phyloP scores from a whole-genome alignment of 1,140 invertebrate genomes.

The Chymomyza costata region DNA sequence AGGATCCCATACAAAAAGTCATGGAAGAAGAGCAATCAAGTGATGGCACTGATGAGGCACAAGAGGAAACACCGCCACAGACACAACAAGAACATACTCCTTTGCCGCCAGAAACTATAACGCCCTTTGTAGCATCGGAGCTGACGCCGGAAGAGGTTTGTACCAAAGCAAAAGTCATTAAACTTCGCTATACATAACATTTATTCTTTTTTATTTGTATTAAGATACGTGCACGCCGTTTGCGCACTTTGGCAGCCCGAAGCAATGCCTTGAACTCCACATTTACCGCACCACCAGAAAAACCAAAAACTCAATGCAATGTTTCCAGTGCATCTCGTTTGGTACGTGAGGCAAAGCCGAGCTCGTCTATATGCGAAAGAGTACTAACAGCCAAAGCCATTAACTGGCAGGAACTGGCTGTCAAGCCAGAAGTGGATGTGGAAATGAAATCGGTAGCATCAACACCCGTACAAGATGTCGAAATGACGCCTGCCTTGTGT shows the following conservation, averaged over 20 bases:
- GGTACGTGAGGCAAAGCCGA: constrained; percentile 32
- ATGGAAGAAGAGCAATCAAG: constrained; percentile 61
- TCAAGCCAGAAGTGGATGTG: constrained; percentile 59
- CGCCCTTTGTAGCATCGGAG: constrained; percentile 73
- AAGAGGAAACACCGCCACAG: constrained; percentile 14
- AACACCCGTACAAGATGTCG: constrained; percentile 49
- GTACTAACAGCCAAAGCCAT: constrained; percentile 1
- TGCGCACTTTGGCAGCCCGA: constrained; percentile 80
- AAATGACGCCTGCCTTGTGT: constrained; percentile 30
- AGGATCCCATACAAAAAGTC: constrained; percentile 52
- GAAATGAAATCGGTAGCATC: constrained; percentile 62
- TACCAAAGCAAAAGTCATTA: constrained; percentile 56
- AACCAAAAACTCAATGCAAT: constrained; percentile 29
- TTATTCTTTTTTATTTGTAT: constrained; percentile 1
- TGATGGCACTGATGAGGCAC: no score
- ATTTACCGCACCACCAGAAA: constrained; percentile 12
- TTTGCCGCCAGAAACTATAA: not conserved
- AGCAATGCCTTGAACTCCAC: constrained; percentile 22
- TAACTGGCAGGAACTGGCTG: constrained; percentile 32
- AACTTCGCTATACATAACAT: not conserved
- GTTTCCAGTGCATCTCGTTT: constrained; percentile 50
- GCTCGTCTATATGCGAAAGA: constrained; percentile 11
- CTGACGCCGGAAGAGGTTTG: constrained; percentile 86
- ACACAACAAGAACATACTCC: not conserved
- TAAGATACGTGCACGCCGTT: constrained; percentile 82